Percentiles rank a stretch among this genome's conserved stretches.
These are phyloP conservation scores for Speoplatyrhinus poulsoni DNA, from an alignment of 2,113 vertebrate species.

Conservation along the genomic window DNA sequence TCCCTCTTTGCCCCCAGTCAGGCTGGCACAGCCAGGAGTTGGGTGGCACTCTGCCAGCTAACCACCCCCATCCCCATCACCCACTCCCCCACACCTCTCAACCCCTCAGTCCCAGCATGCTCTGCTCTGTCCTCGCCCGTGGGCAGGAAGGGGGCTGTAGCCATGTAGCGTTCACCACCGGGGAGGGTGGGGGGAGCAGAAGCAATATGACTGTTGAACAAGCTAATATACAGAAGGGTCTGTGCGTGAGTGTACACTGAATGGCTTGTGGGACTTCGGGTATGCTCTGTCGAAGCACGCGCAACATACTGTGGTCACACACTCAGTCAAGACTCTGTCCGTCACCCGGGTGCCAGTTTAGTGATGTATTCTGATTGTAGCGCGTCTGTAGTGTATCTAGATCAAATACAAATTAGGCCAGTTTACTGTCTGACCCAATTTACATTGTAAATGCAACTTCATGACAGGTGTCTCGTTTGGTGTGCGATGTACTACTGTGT, in stretches of 20 bases:
- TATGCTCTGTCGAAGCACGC: no score
- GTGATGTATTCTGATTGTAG: neutral
- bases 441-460: slow-evolving; percentile 24
- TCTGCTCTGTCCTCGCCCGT: slow-evolving; percentile 66
- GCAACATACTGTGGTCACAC: no score
- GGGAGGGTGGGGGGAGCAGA: slow-evolving; percentile 51
- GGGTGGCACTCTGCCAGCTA: slow-evolving; percentile 62
- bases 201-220: slow-evolving; percentile 57
- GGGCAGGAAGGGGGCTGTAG: slow-evolving; percentile 58
- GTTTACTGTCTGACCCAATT: slow-evolving; percentile 60
- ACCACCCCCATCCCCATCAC: slow-evolving; percentile 10
- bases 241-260: slow-evolving; percentile 13
- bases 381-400: slow-evolving; percentile 42
- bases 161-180: slow-evolving; percentile 49
- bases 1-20: slow-evolving; percentile 70
- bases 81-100: no score
- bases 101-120: slow-evolving; percentile 51
- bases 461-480: slow-evolving; percentile 29
- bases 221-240: slow-evolving; percentile 47
- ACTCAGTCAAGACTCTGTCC: no score
- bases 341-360: no score
- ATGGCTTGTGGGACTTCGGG: no score
- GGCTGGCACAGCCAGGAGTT: slow-evolving; percentile 45
- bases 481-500: neutral
- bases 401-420: slow-evolving; percentile 66